Evolutionary conservation across 1,140 invertebrate species (phyloP).

Genomic region (Ostrea denselamellosa): DNA sequence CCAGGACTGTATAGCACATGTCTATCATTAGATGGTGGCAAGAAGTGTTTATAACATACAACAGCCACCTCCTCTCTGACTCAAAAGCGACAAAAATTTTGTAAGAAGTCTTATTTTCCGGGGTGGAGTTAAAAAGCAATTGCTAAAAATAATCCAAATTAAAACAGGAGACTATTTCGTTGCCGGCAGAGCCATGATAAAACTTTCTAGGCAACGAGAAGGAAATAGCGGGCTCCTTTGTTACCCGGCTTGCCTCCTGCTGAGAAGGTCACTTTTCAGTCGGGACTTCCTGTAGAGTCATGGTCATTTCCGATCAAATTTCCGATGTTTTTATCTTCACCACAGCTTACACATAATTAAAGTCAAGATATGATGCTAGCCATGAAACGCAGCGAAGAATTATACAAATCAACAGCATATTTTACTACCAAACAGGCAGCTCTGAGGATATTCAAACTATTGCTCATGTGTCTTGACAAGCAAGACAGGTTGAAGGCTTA

Average conservation of each 20-base stretch:
- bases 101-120: neutral
- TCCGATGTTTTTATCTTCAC: neutral
- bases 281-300: slow-evolving; percentile 13
- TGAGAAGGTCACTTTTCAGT: slow-evolving; percentile 3
- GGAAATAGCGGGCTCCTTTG: neutral
- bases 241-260: neutral
- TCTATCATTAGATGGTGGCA: neutral
- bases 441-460: slow-evolving; percentile 12
- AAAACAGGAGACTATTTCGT: neutral
- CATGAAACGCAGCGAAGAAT: slow-evolving; percentile 4
- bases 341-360: slow-evolving; percentile 27
- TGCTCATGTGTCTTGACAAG: neutral
- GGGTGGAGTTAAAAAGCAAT: neutral
- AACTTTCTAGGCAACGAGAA: neutral
- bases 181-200: neutral
- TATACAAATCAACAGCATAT: slow-evolving; percentile 26
- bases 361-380: slow-evolving; percentile 19
- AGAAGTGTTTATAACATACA: neutral
- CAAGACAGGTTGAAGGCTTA: neutral
- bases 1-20: neutral
- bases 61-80: neutral
- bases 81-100: neutral
- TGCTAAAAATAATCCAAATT: neutral
- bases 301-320: slow-evolving; percentile 16
- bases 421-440: neutral